Base-by-base conservation (phyloP, 1,140 invertebrate species). In the Zaprionus nigranus region DNA sequence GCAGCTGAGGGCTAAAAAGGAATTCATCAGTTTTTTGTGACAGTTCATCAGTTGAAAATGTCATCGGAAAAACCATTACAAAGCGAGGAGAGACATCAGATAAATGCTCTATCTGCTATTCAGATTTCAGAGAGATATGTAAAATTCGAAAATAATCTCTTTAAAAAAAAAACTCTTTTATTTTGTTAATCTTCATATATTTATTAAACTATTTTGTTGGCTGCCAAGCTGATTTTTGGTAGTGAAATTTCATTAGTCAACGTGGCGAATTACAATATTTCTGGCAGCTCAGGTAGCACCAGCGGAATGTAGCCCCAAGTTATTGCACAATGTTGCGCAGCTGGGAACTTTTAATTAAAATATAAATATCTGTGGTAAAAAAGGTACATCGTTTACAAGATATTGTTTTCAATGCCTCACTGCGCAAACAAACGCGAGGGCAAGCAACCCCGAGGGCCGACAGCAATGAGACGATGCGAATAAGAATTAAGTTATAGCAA, bases 31-130 rank as follows among this genome's bases (percentile, higher is more conserved):
- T 82, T 85, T 46, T 46, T 46, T 46, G 40, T 72, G 40, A 38
- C 74, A 70, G 65, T 59, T 81, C 79, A 85, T 85, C 82, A 63
- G 82, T 85, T 83, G 84, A 77, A 84, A 82, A 83, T 83, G 74
- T 74, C 53, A 20, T 56, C 15, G 7, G 56, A 43, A 34, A 56
- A 74, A 79, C 58, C 5, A 1, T 4, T 22, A 49, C 17, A 5
- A 13, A 12, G 20, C 38, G 13, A 40, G 1, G 7, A 49, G 46
- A 20, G 3, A 12, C n/a, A 12, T 51, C 3, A 1, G 20, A 51
- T 51, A 17, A n/a, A 46, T 46, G 40, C 6, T 17, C 36, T 38
- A 38, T 38, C 36, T 15, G 36, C 13, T 38, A 15, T 38, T 7
- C n/a, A 17, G 40, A 5, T 43, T 43, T 43, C 2, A 17, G n/a